phyloP scores from a whole-genome alignment of 2,113 vertebrate genomes.

The Mirounga angustirostris region DNA sequence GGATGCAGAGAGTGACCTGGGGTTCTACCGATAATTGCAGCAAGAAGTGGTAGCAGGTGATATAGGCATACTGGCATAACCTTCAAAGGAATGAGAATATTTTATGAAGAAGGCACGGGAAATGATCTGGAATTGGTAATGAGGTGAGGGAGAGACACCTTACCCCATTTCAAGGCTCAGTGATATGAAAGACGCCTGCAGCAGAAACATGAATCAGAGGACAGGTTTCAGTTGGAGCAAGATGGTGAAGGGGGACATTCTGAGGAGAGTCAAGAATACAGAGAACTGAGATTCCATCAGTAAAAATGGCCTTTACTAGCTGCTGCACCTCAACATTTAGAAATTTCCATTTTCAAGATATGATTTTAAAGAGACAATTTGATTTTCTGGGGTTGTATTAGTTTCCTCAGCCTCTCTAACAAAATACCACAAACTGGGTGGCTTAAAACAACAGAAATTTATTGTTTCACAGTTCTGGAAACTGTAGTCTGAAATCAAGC shows the following conservation, averaged over 20 bases:
- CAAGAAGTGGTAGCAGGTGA: background rate
- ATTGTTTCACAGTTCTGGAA: background rate
- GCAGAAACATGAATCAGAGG: background rate
- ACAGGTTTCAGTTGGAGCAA: background rate
- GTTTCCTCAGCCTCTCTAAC: background rate
- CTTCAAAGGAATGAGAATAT: background rate
- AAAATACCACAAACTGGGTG: background rate
- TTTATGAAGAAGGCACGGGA: background rate
- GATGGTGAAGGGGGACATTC: background rate
- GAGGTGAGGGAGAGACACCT: background rate
- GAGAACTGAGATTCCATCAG: background rate
- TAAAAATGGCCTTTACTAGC: background rate
- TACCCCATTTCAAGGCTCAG: background rate
- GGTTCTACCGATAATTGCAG: background rate
- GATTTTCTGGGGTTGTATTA: background rate
- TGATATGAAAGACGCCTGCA: background rate
- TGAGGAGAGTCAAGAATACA: background rate
- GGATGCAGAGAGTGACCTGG: background rate
- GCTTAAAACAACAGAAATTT: background rate
- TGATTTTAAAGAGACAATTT: background rate
- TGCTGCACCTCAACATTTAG: background rate
- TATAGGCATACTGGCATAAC: background rate
- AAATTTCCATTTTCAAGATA: slow-evolving; percentile 36
- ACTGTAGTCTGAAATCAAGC: background rate
- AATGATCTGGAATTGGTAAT: background rate